Evolutionary conservation across 2,888 invertebrate species (phyloP).

Genomic region (Clanis bilineata): DNA sequence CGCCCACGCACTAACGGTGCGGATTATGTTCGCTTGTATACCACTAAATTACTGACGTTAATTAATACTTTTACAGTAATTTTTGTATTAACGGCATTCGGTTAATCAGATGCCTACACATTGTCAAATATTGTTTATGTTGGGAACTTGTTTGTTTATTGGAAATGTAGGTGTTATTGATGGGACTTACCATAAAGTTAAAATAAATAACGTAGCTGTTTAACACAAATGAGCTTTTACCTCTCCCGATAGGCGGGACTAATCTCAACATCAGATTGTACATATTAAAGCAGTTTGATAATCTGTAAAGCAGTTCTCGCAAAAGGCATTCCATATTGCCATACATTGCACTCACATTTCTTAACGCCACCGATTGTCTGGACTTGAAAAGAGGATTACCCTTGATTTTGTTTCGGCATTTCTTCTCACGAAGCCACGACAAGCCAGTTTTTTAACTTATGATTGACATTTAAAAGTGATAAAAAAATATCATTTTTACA

Average conservation of each 20-base stretch:
- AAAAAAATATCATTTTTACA: too few relatives aligned
- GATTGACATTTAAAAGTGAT: too few relatives aligned
- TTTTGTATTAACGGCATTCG: constrained; percentile 48
- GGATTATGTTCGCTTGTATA: constrained; percentile 29
- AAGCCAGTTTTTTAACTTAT: too few relatives aligned
- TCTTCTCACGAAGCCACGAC: too few relatives aligned
- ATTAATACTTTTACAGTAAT: constrained; percentile 69
- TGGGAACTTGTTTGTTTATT: not conserved
- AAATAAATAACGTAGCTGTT: not conserved
- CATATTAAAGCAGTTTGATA: too few relatives aligned
- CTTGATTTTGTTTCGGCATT: too few relatives aligned
- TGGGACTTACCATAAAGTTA: not conserved
- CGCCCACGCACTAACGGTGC: constrained; percentile 71
- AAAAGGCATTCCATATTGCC: too few relatives aligned
- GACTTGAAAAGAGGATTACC: too few relatives aligned
- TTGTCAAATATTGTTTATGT: constrained; percentile 12
- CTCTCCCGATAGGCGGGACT: not conserved
- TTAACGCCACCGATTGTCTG: too few relatives aligned
- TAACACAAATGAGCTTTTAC: not conserved
- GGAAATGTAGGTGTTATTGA: not conserved
- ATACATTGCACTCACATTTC: too few relatives aligned
- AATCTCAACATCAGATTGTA: too few relatives aligned
- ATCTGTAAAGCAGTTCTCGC: too few relatives aligned
- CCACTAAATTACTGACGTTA: constrained; percentile 63
- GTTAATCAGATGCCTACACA: constrained; percentile 9